A percentile compares a stretch with the other conserved stretches of the same genome.
Conservation (phyloP, 2,113 vertebrate genomes). For the Polypterus bichir region DNA sequence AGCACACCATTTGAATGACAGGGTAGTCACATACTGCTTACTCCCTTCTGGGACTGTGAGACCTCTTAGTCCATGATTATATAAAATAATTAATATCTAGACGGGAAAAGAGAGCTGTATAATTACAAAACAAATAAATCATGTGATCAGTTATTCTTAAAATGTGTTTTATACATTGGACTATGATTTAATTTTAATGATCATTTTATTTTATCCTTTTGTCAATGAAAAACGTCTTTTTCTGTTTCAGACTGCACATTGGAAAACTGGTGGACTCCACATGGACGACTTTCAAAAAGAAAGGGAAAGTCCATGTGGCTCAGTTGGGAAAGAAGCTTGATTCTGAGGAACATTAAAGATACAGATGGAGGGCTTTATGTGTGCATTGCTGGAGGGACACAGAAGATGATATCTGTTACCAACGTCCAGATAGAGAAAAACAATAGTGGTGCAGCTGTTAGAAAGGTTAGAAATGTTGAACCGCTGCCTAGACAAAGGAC, state of each 20-base stretch:
- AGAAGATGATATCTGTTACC: constrained; percentile 35
- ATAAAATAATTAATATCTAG: too few relatives aligned
- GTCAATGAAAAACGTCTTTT: constrained; percentile 10
- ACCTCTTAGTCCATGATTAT: too few relatives aligned
- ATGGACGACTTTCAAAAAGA: constrained; percentile 31
- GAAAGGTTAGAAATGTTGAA: constrained; percentile 16
- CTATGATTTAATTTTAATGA: too few relatives aligned
- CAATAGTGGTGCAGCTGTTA: not conserved
- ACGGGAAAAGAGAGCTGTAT: too few relatives aligned
- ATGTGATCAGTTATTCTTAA: too few relatives aligned
- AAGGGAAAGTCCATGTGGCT: constrained; percentile 14
- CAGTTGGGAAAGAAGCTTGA: constrained; percentile 27
- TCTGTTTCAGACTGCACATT: constrained; percentile 31
- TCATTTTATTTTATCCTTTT: constrained; percentile 11
- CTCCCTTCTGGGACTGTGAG: too few relatives aligned
- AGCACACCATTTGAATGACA: too few relatives aligned
- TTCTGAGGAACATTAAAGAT: constrained; percentile 28
- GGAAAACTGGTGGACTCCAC: constrained; percentile 48
- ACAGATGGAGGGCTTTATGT: constrained; percentile 35
- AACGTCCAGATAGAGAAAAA: constrained; percentile 33
- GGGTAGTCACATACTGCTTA: too few relatives aligned
- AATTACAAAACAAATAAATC: too few relatives aligned
- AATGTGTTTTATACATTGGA: too few relatives aligned
- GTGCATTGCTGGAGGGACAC: constrained; percentile 29
- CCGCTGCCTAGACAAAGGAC: not conserved